phyloP scores from a whole-genome alignment of 2,888 invertebrate species.

The Lissonota sp. region DNA sequence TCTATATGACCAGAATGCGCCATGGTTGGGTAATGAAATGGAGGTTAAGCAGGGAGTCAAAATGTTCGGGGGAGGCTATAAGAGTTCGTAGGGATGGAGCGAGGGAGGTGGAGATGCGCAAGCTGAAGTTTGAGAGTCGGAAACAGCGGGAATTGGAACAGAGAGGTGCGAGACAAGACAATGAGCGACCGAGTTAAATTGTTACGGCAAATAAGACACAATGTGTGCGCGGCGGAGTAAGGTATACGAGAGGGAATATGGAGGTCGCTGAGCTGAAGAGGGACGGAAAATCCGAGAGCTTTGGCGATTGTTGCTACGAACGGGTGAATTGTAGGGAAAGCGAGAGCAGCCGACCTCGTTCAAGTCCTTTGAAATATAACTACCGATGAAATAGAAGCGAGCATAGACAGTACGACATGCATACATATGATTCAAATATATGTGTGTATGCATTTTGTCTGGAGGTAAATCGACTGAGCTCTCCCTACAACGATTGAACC shows the following conservation, averaged over 20 bases:
- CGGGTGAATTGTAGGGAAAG: slow-evolving; percentile 23
- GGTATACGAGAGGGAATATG: slow-evolving; percentile 1
- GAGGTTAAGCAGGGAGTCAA: slow-evolving; percentile 71
- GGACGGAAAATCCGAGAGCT: slow-evolving; percentile 29
- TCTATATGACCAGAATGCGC: slow-evolving; percentile 29
- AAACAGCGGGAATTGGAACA: slow-evolving; percentile 27
- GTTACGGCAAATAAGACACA: slow-evolving; percentile 28
- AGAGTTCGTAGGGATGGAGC: slow-evolving; percentile 15
- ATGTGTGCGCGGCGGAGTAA: slow-evolving; percentile 17
- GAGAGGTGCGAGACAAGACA: slow-evolving; percentile 36
- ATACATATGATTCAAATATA: neutral
- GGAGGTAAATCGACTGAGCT: slow-evolving; percentile 41
- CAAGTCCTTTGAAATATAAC: slow-evolving; percentile 44
- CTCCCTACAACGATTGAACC: slow-evolving; percentile 44
- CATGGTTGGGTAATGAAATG: slow-evolving; percentile 70
- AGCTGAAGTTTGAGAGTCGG: slow-evolving; percentile 44
- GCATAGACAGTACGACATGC: neutral
- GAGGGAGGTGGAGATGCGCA: slow-evolving; percentile 16
- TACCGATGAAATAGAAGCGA: slow-evolving; percentile 11
- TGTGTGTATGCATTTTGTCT: slow-evolving; percentile 14
- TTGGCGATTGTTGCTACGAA: slow-evolving; percentile 22
- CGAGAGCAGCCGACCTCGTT: slow-evolving; percentile 43
- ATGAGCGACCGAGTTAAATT: slow-evolving; percentile 32
- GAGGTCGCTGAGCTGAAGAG: neutral
- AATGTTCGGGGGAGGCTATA: neutral